These are phyloP conservation scores for Steinernema feltiae DNA, from an alignment of 1,140 invertebrate species.

Conservation along the genomic window DNA sequence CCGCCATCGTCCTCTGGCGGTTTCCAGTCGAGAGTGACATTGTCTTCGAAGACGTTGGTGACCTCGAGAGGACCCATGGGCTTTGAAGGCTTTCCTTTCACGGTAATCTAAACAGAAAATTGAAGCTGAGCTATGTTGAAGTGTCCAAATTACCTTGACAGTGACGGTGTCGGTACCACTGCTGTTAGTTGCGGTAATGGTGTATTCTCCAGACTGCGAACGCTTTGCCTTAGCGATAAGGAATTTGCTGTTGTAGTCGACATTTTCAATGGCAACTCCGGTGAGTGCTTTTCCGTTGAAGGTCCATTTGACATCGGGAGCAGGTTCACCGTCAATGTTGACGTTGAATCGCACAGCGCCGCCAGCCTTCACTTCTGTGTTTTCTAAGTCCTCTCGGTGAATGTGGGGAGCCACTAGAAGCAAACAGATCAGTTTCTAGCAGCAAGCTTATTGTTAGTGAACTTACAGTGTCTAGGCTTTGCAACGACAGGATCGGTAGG, in stretches of 20 bases:
- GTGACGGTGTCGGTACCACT: conserved; percentile 53
- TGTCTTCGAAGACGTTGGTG: conserved; percentile 84
- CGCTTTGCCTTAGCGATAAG: conserved; percentile 75
- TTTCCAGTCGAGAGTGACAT: conserved; percentile 89
- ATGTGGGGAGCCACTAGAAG: conserved; percentile 75
- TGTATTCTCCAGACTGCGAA: conserved; percentile 80
- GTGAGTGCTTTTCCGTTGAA: conserved; percentile 45
- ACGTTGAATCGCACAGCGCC: conserved; percentile 77
- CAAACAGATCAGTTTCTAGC: conserved; percentile 5
- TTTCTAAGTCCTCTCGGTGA: conserved; percentile 77
- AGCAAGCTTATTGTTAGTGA: conserved; percentile 17
- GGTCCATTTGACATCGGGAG: conserved; percentile 64
- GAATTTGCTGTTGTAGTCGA: conserved; percentile 87
- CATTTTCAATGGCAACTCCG: conserved; percentile 60
- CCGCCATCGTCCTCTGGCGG: conserved; percentile 88
- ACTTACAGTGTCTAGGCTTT: conserved; percentile 62
- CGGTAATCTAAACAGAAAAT: conserved; percentile 82
- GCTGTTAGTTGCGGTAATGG: conserved; percentile 66
- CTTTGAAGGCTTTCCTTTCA: conserved; percentile 68
- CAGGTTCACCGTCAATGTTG: conserved; percentile 80
- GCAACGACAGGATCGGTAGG: conserved; percentile 79
- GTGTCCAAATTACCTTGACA: conserved; percentile 43
- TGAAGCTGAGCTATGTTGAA: too few species aligned
- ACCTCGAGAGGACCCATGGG: conserved; percentile 74
- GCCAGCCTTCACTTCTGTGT: conserved; percentile 78